Evolutionary conservation across 2,888 invertebrate genomes (phyloP).

Genomic region (Bibio marci): DNA sequence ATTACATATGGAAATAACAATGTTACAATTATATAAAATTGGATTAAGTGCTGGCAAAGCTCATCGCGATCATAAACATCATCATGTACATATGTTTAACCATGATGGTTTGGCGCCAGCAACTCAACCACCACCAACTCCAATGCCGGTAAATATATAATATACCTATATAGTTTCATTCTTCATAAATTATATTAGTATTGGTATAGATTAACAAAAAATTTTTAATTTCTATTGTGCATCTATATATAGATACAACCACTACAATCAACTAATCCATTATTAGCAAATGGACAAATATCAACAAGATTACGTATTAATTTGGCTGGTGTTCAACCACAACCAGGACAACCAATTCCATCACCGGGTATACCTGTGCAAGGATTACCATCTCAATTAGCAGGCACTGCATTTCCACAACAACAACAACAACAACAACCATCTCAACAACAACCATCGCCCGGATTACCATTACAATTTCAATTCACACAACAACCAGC

Average conservation of each 20-base stretch:
- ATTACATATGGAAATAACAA: slow-evolving; percentile 46
- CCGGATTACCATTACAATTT: slow-evolving; percentile 12
- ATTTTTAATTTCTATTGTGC: neutral
- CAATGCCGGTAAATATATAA: slow-evolving; percentile 8
- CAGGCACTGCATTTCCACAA: slow-evolving; percentile 9
- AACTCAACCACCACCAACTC: slow-evolving; percentile 36
- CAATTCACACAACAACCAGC: slow-evolving; percentile 12
- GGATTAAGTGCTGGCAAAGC: slow-evolving; percentile 74
- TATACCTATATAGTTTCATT: neutral
- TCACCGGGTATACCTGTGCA: slow-evolving; percentile 25
- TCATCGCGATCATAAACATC: slow-evolving; percentile 74
- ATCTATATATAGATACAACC: slow-evolving; percentile 26
- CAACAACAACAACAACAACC: neutral
- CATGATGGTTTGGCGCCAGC: slow-evolving; percentile 51
- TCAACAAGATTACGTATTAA: slow-evolving; percentile 35
- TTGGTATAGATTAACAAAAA: no score
- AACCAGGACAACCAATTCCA: slow-evolving; percentile 28
- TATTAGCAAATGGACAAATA: slow-evolving; percentile 43
- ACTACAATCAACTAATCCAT: slow-evolving; percentile 32
- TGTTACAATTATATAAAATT: slow-evolving; percentile 63
- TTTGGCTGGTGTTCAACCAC: slow-evolving; percentile 27
- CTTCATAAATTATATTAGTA: neutral
- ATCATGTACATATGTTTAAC: slow-evolving; percentile 65
- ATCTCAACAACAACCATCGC: slow-evolving; percentile 16
- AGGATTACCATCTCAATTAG: slow-evolving; percentile 28